Base-by-base conservation (phyloP, 2,888 invertebrate species). In the Serripes groenlandicus region DNA sequence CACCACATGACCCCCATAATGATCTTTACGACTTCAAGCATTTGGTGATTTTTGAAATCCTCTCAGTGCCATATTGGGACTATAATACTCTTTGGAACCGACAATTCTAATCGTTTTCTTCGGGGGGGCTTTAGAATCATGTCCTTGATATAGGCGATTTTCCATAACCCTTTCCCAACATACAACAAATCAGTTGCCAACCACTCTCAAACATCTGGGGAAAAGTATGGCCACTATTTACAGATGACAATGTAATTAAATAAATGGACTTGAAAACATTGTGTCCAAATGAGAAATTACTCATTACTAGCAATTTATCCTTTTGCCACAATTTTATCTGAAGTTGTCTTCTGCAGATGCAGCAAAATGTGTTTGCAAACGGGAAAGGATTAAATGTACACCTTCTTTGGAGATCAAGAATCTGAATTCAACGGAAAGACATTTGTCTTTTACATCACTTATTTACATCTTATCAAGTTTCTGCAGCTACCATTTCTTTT, bases 1-100 rank as follows among this genome's bases (percentile, higher is more conserved):
- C 4, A 42, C 42, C 66, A 28, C 23, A 64, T 35, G 64, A 32
- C 64, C 64, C 37, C 37, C 35, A 28, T 66, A 26, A 42, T 66
- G 42, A 66, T 66, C 66, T 66, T 66, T n/a, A 66, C 42, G 18
- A 26, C 66, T 66, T 37, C 28, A 34, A 66, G 11, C 23, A 28
- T 66, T 66, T 26, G 15, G n/a, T 23, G 66, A 37, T 35, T 42
- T 66, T 66, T 35, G 26, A 34, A 34, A 34, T 34, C 42, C 66
- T 66, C 42, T n/a, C n/a, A 35, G 42, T 42, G 26, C 66, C 42
- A 66, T 37, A 42, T 66, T 66, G 42, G 23, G 42, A 56, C 3
- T 56, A 23, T 56, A 56, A 11, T 21, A 49, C 49, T 49, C 21
- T 49, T n/a, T n/a, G n/a, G n/a, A n/a, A n/a, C n/a, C n/a, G n/a